Conservation (phyloP, 2,113 vertebrate genomes). For the Anser cygnoides region DNA sequence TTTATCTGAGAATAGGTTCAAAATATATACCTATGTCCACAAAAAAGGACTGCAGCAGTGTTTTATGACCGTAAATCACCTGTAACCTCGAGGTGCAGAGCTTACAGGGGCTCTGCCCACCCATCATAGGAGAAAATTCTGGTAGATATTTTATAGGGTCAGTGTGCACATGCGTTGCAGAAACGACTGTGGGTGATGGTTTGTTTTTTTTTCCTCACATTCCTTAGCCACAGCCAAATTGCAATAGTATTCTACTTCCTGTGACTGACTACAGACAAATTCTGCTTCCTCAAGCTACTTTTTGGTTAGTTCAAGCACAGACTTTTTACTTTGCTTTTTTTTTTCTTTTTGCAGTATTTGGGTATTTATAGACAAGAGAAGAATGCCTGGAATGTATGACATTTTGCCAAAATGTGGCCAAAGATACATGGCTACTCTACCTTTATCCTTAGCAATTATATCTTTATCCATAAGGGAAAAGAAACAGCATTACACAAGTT, state of each 20-base stretch:
- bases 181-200: background rate
- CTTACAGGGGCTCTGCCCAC: background rate
- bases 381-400: background rate
- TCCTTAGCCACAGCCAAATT: background rate
- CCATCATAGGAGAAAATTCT: background rate
- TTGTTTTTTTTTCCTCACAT: rapidly evolving
- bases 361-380: background rate
- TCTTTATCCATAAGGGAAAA: background rate
- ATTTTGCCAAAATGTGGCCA: background rate
- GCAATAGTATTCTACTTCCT: background rate
- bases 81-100: background rate
- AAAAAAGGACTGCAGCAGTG: background rate
- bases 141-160: background rate
- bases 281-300: background rate
- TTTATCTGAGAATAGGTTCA: background rate
- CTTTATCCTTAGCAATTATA: background rate
- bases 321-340: background rate
- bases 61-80: background rate
- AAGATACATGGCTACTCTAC: background rate
- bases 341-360: background rate
- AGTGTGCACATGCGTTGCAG: background rate
- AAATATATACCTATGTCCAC: background rate
- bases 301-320: background rate
- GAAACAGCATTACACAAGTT: background rate
- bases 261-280: background rate